These are phyloP conservation scores for Orthosia incerta DNA, from an alignment of 2,888 invertebrate genomes.

Conservation along the genomic window DNA sequence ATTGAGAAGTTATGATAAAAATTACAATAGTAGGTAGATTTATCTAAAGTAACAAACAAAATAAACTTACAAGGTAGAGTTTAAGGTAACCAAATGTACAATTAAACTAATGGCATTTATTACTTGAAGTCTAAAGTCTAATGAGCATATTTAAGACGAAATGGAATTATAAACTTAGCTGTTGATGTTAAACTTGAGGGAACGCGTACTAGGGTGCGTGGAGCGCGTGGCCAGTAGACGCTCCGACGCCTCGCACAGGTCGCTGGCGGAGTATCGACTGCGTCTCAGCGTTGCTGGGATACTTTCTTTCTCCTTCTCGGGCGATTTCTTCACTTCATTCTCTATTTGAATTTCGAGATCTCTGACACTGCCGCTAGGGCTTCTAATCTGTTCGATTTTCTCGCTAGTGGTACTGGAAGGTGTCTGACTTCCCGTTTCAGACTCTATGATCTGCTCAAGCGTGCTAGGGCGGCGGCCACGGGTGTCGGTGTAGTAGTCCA, in stretches of 20 bases:
- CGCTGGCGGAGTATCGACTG: constrained; percentile 93
- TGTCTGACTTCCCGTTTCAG: constrained; percentile 86
- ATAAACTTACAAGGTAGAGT: constrained; percentile 63
- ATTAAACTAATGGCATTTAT: constrained; percentile 72
- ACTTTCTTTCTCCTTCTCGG: constrained; percentile 76
- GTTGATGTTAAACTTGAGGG: constrained; percentile 91
- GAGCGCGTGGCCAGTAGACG: constrained; percentile 90
- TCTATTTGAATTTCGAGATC: constrained; percentile 81
- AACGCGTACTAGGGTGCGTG: constrained; percentile 92
- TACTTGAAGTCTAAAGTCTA: constrained; percentile 77
- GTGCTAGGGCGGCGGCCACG: constrained; percentile 83
- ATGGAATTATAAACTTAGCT: constrained; percentile 83
- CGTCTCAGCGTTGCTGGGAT: constrained; percentile 81
- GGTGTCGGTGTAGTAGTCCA: constrained; percentile 86
- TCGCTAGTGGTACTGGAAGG: constrained; percentile 87
- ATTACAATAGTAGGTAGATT: constrained; percentile 52
- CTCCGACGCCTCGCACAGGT: constrained; percentile 91
- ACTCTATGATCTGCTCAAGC: constrained; percentile 87
- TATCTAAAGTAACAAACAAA: constrained; percentile 57
- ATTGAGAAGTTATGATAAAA: constrained; percentile 67
- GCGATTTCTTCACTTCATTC: constrained; percentile 75
- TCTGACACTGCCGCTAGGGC: constrained; percentile 80
- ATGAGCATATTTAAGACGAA: constrained; percentile 82
- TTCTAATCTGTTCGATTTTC: constrained; percentile 77
- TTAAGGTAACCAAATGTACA: constrained; percentile 64